These are phyloP conservation scores for Sarcophilus harrisii DNA, from an alignment of 2,797 vertebrate genomes.

Conservation along the genomic window DNA sequence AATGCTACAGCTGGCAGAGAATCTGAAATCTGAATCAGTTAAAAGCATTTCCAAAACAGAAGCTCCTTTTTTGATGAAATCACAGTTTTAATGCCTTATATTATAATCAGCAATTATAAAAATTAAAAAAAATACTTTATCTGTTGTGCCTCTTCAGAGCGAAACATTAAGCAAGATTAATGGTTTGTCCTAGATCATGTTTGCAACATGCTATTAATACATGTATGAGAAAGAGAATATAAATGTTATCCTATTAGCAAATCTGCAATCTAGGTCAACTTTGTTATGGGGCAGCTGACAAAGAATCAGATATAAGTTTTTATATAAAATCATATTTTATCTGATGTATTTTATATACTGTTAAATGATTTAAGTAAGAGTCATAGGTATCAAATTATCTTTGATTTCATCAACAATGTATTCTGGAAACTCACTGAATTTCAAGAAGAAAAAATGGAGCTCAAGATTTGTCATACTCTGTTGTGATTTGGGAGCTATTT, in stretches of 20 bases:
- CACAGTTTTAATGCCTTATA: background rate
- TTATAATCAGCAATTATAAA: background rate
- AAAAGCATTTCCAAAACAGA: background rate
- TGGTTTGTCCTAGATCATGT: background rate
- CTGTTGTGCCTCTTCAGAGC: background rate
- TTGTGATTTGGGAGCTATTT: too few relatives aligned
- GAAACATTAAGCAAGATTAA: background rate
- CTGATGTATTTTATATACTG: background rate
- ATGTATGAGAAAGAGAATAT: background rate
- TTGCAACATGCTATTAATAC: background rate
- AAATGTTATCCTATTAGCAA: background rate
- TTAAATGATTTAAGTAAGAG: background rate
- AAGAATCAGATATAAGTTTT: background rate
- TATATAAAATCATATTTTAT: background rate
- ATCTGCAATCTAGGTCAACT: background rate
- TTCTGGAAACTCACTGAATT: background rate
- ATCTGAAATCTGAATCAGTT: background rate
- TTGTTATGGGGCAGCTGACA: background rate
- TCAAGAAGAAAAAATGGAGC: background rate
- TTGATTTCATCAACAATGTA: background rate
- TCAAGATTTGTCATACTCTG: background rate
- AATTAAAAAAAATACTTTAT: background rate
- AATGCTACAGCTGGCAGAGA: background rate
- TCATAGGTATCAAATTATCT: background rate
- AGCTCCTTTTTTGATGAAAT: background rate